Evolutionary conservation across 2,113 vertebrate species (phyloP).

Genomic region (Vidua macroura): DNA sequence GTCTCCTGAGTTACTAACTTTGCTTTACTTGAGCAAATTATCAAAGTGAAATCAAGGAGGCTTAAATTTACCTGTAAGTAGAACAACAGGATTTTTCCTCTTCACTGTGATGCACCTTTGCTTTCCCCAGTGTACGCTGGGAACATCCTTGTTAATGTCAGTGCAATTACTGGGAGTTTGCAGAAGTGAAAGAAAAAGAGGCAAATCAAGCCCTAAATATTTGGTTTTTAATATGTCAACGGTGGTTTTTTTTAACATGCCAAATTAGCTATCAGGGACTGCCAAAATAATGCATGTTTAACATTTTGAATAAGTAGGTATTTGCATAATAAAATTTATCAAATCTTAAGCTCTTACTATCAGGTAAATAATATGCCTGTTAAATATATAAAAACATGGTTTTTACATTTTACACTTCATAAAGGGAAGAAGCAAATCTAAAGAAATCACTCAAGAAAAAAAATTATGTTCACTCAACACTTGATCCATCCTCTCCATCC

Average conservation of each 20-base stretch:
- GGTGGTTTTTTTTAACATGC: not conserved
- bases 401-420: constrained; percentile 7
- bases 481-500: not conserved
- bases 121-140: not conserved
- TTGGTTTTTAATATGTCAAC: not conserved
- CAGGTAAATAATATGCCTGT: constrained; percentile 43
- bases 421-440: constrained; percentile 26
- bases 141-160: constrained; percentile 4
- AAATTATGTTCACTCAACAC: not conserved
- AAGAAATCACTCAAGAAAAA: not conserved
- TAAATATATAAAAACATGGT: constrained; percentile 21
- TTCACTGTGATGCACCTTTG: not conserved
- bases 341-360: constrained; percentile 33
- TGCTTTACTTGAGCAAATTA: constrained; percentile 35
- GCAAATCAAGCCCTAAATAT: constrained; percentile 6
- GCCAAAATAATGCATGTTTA: constrained; percentile 35
- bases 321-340: constrained; percentile 58
- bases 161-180: constrained; percentile 6
- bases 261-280: constrained; percentile 3
- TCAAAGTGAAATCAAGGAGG: constrained; percentile 30
- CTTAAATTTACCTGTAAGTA: constrained; percentile 31
- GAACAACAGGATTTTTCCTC: constrained; percentile 21
- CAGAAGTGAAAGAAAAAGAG: not conserved
- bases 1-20: constrained; percentile 26
- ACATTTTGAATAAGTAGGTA: constrained; percentile 33